Conservation (phyloP, 2,113 vertebrate genomes). For the Grus americana region DNA sequence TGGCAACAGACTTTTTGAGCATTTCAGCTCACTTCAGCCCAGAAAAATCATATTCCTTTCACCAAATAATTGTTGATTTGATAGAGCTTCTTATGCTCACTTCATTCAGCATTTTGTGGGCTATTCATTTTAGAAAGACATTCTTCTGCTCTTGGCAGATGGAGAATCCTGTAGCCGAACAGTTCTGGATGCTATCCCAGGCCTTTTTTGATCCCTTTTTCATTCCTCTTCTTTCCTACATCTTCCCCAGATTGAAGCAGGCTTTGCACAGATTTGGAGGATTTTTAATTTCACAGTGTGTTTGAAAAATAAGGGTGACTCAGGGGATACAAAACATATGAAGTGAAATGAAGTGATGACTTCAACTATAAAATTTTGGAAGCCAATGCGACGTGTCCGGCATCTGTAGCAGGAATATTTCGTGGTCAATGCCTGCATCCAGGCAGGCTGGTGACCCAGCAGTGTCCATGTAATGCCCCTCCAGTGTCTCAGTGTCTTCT, state of each 20-base stretch:
- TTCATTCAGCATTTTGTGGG: slow-evolving; percentile 20
- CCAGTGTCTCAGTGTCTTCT: not conserved
- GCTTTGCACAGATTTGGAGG: not conserved
- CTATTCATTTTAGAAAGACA: slow-evolving; percentile 1
- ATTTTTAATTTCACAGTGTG: not conserved
- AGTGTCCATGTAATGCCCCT: not conserved
- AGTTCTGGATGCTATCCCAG: slow-evolving; percentile 42
- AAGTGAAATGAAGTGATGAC: not conserved
- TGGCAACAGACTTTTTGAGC: not conserved
- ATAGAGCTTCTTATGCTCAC: not conserved
- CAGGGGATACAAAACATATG: not conserved
- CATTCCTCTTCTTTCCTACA: not conserved
- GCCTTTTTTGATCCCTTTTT: not conserved
- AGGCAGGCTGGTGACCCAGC: not conserved
- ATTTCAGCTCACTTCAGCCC: not conserved
- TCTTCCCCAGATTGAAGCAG: not conserved
- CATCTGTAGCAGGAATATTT: not conserved
- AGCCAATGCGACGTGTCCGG: not conserved
- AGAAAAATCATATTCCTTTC: slow-evolving; percentile 8
- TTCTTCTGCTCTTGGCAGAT: slow-evolving; percentile 34
- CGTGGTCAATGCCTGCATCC: not conserved
- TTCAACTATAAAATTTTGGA: not conserved
- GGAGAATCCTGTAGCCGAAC: not conserved
- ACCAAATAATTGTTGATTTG: slow-evolving; percentile 5
- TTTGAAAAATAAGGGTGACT: slow-evolving; percentile 1